These are phyloP conservation scores for Perccottus glenii DNA, from an alignment of 2,113 vertebrate species.

Conservation along the genomic window DNA sequence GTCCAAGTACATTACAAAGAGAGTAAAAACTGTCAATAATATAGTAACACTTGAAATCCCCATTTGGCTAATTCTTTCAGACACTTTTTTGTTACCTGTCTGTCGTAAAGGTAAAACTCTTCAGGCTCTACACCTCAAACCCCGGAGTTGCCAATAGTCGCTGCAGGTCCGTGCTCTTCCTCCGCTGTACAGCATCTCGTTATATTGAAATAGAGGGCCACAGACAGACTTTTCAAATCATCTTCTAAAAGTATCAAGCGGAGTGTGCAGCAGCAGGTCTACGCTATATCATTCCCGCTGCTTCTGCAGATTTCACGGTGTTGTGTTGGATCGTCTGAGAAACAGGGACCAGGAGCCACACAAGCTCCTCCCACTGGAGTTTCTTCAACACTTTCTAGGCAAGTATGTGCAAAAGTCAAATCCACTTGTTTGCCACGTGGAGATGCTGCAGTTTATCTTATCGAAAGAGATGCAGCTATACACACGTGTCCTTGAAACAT, in stretches of 20 bases:
- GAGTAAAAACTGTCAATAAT: too few relatives aligned
- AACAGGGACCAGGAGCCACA: not conserved
- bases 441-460: not conserved
- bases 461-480: not conserved
- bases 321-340: conserved; percentile 3
- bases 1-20: too few relatives aligned
- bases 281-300: not conserved
- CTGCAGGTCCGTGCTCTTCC: not conserved
- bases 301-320: not conserved
- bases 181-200: conserved; percentile 12
- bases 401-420: not conserved
- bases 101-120: not conserved
- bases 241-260: not conserved
- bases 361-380: conserved; percentile 38
- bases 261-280: not conserved
- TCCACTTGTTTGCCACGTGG: conserved; percentile 1
- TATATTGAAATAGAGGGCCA: not conserved
- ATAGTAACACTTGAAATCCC: too few relatives aligned
- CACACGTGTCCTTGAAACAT: not conserved
- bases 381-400: not conserved
- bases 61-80: too few relatives aligned
- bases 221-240: not conserved
- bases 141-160: not conserved
- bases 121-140: conserved; percentile 26
- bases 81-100: conserved; percentile 20